These are phyloP conservation scores for Cantharis flavilabris DNA, from an alignment of 2,888 invertebrate species.

Conservation along the genomic window DNA sequence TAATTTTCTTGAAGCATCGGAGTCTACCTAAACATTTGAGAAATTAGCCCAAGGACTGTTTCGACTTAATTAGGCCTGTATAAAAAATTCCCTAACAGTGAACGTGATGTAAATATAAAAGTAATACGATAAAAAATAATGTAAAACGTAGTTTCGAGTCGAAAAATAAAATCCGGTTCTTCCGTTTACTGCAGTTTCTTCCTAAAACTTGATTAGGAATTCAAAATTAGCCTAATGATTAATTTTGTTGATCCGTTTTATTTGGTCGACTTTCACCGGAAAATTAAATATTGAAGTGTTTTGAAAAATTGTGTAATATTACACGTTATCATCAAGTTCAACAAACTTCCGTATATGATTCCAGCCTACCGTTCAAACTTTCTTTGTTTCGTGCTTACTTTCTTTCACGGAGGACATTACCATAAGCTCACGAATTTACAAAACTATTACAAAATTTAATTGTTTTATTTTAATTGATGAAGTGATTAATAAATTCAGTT, in stretches of 20 bases:
- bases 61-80: not conserved
- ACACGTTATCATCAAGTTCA: not conserved
- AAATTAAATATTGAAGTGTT: not conserved
- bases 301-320: not conserved
- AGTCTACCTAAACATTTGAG: not conserved
- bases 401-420: not conserved
- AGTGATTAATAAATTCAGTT: not conserved
- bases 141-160: not conserved
- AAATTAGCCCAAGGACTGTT: not conserved
- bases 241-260: not conserved
- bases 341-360: not conserved
- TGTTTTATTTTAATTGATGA: not conserved
- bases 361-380: not conserved
- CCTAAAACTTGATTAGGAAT: not conserved
- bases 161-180: not conserved
- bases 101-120: not conserved
- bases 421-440: not conserved
- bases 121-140: not conserved
- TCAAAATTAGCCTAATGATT: not conserved
- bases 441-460: not conserved
- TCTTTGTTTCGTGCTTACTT: not conserved
- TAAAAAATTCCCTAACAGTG: not conserved
- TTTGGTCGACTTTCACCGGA: not conserved
- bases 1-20: not conserved
- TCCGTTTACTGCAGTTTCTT: not conserved